Base-by-base conservation (phyloP, 2,797 vertebrate species). In the Selene dorsalis region DNA sequence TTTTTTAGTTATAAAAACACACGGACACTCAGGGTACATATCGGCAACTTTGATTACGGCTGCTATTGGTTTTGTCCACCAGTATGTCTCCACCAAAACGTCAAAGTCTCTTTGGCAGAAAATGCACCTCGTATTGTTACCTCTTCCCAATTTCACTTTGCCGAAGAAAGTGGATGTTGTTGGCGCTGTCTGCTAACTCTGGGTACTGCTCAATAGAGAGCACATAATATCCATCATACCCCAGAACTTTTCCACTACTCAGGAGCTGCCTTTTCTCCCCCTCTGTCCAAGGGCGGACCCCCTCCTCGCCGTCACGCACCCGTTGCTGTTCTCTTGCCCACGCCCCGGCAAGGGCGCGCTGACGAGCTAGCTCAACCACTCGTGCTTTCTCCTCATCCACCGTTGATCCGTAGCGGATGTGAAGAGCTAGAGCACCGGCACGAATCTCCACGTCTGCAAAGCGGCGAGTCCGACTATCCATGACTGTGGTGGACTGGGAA, bases 201-300 rank as follows among this genome's bases (percentile, higher is more conserved):
- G 98, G 98, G 95, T 99, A 99, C 96, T 98, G 98, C 95, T 99
- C 98, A 77, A 98, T 97, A 26, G 98, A 98, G 89, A 99, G 97
- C 94, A 99, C 96, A 81, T 99, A 99, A 96, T 99, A 99, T 78
- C 98, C 98, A 73, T 99, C 98, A 0, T 97, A 99, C 72, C 98
- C 98, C 93, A 97, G 94, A 79, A 99, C 98, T 79, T 97, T 97
- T 56, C 97, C 98, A 1, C 96, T 95, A 77, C 97, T 98, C 79
- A 99, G 95, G 75, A 99, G 94, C 94, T 99, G 98, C 93, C 97
- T 95, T 93, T 99, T 99, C 91, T 99, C 98, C 43, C 97, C 97
- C 92, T 99, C 98, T 64, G 97, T 99, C 98, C 98, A 99, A 57
- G 97, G 94, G 22, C 98, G 96, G 67, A 96, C 95, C 0, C 97